Evolutionary conservation across 1,140 invertebrate genomes (phyloP).

Genomic region (Fopius arisanus): DNA sequence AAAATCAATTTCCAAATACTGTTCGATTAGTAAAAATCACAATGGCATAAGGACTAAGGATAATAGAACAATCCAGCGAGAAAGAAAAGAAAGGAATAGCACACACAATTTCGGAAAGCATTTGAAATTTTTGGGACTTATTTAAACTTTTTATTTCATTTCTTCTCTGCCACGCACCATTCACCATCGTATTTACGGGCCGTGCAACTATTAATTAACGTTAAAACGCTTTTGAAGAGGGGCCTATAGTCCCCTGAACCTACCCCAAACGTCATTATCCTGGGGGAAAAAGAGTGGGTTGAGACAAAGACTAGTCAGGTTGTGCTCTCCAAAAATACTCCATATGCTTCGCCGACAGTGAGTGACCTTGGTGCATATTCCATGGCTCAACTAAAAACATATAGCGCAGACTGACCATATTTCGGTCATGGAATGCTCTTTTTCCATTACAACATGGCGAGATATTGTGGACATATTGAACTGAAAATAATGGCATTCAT

Average conservation of each 20-base stretch:
- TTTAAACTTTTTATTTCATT: conserved; percentile 18
- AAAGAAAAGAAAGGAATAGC: neutral
- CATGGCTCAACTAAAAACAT: neutral
- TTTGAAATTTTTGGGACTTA: conserved; percentile 35
- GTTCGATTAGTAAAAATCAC: too few relatives aligned
- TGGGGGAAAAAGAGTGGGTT: conserved; percentile 35
- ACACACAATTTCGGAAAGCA: conserved; percentile 42
- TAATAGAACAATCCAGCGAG: neutral
- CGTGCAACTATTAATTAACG: conserved; percentile 54
- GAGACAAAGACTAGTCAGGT: neutral
- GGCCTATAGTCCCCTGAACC: conserved; percentile 39
- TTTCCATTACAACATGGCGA: too few relatives aligned
- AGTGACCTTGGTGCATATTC: conserved; percentile 8
- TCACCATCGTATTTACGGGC: conserved; percentile 47
- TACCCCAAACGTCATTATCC: conserved; percentile 44
- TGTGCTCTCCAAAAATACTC: neutral
- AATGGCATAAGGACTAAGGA: neutral
- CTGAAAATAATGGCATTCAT: too few relatives aligned
- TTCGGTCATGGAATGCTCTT: too few relatives aligned
- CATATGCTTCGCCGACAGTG: conserved; percentile 1
- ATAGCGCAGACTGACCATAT: neutral
- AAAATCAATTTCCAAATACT: neutral
- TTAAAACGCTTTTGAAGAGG: conserved; percentile 32
- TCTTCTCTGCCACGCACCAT: conserved; percentile 47
- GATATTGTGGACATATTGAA: too few relatives aligned